A percentile compares a stretch with the other conserved stretches of the same genome.
Evolutionary conservation across 1,140 invertebrate species (phyloP).

Genomic region (Anadara kagoshimensis): DNA sequence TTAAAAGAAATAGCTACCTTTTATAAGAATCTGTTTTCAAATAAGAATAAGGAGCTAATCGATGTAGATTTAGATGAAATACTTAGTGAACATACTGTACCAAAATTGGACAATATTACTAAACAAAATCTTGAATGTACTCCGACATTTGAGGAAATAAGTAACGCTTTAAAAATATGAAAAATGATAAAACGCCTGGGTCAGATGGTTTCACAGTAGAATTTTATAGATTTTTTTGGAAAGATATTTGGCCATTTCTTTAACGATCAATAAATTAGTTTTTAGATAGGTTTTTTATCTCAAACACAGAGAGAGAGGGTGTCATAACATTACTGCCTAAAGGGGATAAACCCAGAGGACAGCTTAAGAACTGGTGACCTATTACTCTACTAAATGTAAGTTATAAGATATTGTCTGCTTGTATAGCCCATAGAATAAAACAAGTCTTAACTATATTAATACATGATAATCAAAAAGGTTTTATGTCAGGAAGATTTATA

Average conservation of each 20-base stretch:
- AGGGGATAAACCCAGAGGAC: constrained; percentile 19
- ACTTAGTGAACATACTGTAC: neutral
- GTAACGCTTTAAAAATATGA: constrained; percentile 1
- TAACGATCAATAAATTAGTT: constrained; percentile 21
- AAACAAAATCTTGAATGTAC: neutral
- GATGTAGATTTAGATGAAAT: neutral
- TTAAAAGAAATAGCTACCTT: constrained; percentile 20
- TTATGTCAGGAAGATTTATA: constrained; percentile 29
- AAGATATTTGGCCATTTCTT: constrained; percentile 15
- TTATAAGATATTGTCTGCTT: constrained; percentile 34
- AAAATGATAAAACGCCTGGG: constrained; percentile 13
- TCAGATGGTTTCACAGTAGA: constrained; percentile 23
- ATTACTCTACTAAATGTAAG: constrained; percentile 26
- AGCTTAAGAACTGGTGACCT: constrained; percentile 22
- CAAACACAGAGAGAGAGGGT: constrained; percentile 10
- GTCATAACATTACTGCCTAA: constrained; percentile 28
- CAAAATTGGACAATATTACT: neutral
- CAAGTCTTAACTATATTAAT: constrained; percentile 30
- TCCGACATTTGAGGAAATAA: neutral
- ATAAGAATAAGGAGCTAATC: neutral
- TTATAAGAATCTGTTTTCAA: neutral
- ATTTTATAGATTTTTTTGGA: no score
- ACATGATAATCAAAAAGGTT: constrained; percentile 28
- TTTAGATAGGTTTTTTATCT: constrained; percentile 8
- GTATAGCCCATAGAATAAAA: constrained; percentile 28